Percentiles rank a stretch among this genome's conserved stretches.
Conservation (phyloP, 2,888 invertebrate genomes). For the Gnatocerus cornutus region DNA sequence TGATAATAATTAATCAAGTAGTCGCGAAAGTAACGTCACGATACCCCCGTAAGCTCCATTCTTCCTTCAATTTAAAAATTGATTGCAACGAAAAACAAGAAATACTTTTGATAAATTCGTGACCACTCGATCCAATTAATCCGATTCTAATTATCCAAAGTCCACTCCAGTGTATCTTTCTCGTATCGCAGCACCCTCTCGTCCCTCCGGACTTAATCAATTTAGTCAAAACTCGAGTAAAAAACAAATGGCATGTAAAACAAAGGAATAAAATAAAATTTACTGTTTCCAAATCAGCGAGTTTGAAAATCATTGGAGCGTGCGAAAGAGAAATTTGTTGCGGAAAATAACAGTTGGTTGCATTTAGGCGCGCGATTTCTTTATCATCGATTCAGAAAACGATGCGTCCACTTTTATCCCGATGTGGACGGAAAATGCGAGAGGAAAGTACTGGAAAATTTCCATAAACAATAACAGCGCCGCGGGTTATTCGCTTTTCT, state of each 20-base stretch:
- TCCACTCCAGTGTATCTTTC: not conserved
- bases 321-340: slow-evolving; percentile 57
- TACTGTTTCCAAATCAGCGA: slow-evolving; percentile 65
- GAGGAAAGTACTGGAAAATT: slow-evolving; percentile 29
- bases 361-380: slow-evolving; percentile 53
- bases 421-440: slow-evolving; percentile 6
- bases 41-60: too few species aligned
- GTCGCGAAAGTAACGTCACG: too few species aligned
- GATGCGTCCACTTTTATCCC: slow-evolving; percentile 38
- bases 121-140: too few species aligned
- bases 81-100: too few species aligned
- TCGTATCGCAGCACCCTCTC: slow-evolving; percentile 1
- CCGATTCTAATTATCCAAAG: too few species aligned
- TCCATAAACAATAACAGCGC: slow-evolving; percentile 15
- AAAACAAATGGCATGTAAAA: slow-evolving; percentile 65
- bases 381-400: slow-evolving; percentile 49
- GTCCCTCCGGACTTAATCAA: slow-evolving; percentile 50
- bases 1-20: too few species aligned
- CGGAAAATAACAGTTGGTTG: slow-evolving; percentile 62
- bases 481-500: slow-evolving; percentile 4
- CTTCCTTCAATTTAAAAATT: too few species aligned
- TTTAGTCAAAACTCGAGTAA: slow-evolving; percentile 54
- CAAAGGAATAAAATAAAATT: slow-evolving; percentile 66
- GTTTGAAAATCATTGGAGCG: slow-evolving; percentile 60
- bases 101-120: too few species aligned